Evolutionary conservation across 2,797 vertebrate species (phyloP).

Genomic region (Typhlichthys eigenmanni): DNA sequence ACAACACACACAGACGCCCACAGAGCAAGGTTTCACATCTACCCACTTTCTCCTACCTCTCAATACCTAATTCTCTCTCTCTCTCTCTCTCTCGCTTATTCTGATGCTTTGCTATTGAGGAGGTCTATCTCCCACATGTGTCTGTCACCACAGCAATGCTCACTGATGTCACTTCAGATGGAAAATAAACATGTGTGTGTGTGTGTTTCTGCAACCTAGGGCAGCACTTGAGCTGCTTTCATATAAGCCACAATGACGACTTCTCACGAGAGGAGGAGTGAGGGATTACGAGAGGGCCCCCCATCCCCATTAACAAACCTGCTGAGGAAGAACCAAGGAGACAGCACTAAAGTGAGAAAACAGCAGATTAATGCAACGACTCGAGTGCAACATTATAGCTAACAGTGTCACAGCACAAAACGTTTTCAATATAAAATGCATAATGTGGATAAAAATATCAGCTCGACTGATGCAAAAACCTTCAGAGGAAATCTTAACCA

Average conservation of each 20-base stretch:
- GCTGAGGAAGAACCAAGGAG: neutral
- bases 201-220: constrained; percentile 16
- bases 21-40: constrained; percentile 19
- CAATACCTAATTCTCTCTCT: constrained; percentile 36
- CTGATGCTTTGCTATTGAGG: too few species aligned
- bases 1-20: constrained; percentile 51
- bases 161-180: constrained; percentile 58
- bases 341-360: neutral
- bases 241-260: constrained; percentile 43
- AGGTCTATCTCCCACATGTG: neutral
- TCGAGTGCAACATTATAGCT: too few species aligned
- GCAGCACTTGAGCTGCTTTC: constrained; percentile 38
- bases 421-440: too few species aligned
- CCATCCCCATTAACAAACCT: neutral
- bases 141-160: constrained; percentile 47
- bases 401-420: too few species aligned
- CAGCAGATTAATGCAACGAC: too few species aligned
- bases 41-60: neutral
- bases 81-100: constrained; percentile 35
- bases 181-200: constrained; percentile 54
- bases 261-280: constrained; percentile 50
- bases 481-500: too few species aligned
- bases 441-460: too few species aligned
- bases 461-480: too few species aligned
- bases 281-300: constrained; percentile 16